Evolutionary conservation across 2,113 vertebrate species (phyloP).

Genomic region (Panurus biarmicus): DNA sequence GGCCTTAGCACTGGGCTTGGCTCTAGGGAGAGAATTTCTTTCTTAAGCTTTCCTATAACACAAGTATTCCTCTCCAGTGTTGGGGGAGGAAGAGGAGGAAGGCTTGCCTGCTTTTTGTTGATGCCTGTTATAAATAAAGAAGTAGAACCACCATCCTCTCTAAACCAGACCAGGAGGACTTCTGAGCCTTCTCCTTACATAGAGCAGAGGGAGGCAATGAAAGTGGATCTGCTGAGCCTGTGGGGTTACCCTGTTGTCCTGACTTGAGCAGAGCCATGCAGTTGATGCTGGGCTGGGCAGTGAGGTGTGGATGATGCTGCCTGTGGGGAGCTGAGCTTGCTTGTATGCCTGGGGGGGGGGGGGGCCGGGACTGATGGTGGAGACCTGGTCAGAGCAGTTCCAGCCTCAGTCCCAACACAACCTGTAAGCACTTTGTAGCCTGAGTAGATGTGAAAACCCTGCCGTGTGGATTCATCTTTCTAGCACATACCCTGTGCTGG

Average conservation of each 20-base stretch:
- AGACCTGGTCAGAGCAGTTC: not conserved
- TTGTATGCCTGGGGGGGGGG: not conserved
- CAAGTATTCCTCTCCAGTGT: not conserved
- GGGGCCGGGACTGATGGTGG: not conserved
- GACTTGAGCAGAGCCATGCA: not conserved
- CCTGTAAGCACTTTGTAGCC: slow-evolving; percentile 33
- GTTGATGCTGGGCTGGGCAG: slow-evolving; percentile 5
- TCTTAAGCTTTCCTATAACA: not conserved
- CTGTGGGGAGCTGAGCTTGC: slow-evolving; percentile 6
- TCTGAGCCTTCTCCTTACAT: not conserved
- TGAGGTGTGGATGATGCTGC: not conserved
- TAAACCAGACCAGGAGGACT: not conserved
- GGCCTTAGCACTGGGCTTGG: not conserved
- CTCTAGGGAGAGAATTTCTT: not conserved
- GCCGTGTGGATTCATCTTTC: not conserved
- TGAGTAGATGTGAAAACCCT: slow-evolving; percentile 5
- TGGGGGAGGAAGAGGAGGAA: not conserved
- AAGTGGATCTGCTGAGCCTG: slow-evolving; percentile 3
- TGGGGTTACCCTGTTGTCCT: not conserved
- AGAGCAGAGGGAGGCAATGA: not conserved
- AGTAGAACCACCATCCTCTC: not conserved
- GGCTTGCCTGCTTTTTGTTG: not conserved
- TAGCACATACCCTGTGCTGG: slow-evolving; percentile 5
- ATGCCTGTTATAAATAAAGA: not conserved
- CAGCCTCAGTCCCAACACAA: not conserved